Base-by-base conservation (phyloP, 2,888 invertebrate genomes). In the Sesia bembeciformis region DNA sequence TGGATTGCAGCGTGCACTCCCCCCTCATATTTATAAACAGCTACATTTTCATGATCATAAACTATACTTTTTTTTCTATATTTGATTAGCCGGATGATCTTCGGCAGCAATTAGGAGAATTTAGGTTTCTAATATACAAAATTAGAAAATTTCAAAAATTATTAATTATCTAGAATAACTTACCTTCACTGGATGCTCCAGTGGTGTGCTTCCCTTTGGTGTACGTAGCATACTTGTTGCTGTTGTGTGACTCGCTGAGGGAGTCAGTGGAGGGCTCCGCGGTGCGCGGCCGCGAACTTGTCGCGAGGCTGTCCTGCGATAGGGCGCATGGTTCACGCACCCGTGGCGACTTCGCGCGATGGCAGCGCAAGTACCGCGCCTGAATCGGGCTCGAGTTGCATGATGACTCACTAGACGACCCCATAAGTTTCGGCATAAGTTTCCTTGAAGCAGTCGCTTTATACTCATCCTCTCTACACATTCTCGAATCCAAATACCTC, bases 321-420 rank as follows among this genome's bases (percentile, higher is more conserved):
- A 88, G 74, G 4, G 82, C 5, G 70, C 64, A 74, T 2, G 42
- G 38, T 39, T 39, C 6, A 39, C 49, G 4, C 4, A 3, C 38
- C 39, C 39, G 50, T 3, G 38, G 23, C 1, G 72, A 66, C 56
- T 81, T 81, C 4, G 60, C 73, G 62, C 63, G 77, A 68, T 58
- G 81, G 65, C 55, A 65, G 60, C 85, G 80, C 50, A 65, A 41
- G 41, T 70, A 71, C 1, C 90, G 78, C 59, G 82, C 78, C 72
- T 90, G 90, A 3, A 92, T 90, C 1, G 94, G 94, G 65, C 93
- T 94, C 3, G 93, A 93, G 58, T 93, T 93, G 6, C 93, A 86
- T 0, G 94, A 94, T 0, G 93, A 93, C 64, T 94, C 93, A 52
- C 91, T 92, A 0, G 92, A 92, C 0, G 92, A 92, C 8, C 90